phyloP scores from a whole-genome alignment of 1,140 invertebrate genomes.

The Panagrolaimus sp. region DNA sequence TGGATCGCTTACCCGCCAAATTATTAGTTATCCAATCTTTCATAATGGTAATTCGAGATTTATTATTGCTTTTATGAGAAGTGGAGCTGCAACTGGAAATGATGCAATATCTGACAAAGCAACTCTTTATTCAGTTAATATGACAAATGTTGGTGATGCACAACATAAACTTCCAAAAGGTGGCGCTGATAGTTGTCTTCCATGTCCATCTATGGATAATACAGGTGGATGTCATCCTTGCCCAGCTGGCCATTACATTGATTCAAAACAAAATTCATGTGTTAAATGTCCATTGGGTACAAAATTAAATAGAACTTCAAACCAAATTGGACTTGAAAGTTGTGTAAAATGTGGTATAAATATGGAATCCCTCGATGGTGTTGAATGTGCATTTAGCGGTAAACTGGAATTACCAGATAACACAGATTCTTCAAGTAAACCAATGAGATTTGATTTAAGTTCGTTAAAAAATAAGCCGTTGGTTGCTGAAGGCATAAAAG shows the following conservation, averaged over 20 bases:
- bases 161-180: slow-evolving; percentile 17
- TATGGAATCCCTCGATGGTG: slow-evolving; percentile 33
- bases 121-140: slow-evolving; percentile 64
- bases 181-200: slow-evolving; percentile 63
- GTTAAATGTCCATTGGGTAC: slow-evolving; percentile 5
- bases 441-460: slow-evolving; percentile 26
- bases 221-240: slow-evolving; percentile 63
- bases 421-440: slow-evolving; percentile 8
- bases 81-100: slow-evolving; percentile 36
- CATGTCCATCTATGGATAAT: slow-evolving; percentile 61
- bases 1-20: slow-evolving; percentile 58
- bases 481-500: slow-evolving; percentile 59
- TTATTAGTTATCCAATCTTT: slow-evolving; percentile 60
- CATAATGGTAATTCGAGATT: slow-evolving; percentile 62
- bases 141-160: slow-evolving; percentile 66
- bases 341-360: slow-evolving; percentile 32
- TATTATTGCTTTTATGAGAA: slow-evolving; percentile 65
- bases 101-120: slow-evolving; percentile 49
- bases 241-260: slow-evolving; percentile 62
- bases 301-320: slow-evolving; percentile 26
- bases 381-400: slow-evolving; percentile 32
- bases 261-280: slow-evolving; percentile 32
- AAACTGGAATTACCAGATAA: slow-evolving; percentile 32
- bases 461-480: slow-evolving; percentile 56
- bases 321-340: slow-evolving; percentile 24